Conservation (phyloP, 2,797 vertebrate genomes). For the Necrosyrtes monachus region DNA sequence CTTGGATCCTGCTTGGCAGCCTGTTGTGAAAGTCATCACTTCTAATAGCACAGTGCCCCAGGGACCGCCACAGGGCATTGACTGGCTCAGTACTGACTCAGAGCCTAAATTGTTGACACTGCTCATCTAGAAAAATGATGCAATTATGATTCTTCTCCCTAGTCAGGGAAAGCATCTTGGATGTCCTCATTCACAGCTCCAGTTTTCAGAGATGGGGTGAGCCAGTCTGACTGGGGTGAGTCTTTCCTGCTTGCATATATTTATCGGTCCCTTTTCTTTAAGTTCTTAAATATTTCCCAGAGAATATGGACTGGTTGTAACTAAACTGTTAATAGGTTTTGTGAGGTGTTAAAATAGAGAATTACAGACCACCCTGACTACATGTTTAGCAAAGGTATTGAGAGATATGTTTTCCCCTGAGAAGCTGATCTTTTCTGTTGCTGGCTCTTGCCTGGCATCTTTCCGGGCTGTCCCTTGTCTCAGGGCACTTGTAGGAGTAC, state of each 20-base stretch:
- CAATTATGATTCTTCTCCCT: background rate
- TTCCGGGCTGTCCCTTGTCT: background rate
- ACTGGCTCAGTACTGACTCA: constrained; percentile 8
- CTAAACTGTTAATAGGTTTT: background rate
- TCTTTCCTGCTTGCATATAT: background rate
- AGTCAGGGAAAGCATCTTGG: background rate
- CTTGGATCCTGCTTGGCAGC: background rate
- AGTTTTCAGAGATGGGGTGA: background rate
- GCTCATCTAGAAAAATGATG: background rate
- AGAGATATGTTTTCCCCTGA: background rate
- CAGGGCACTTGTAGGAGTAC: background rate
- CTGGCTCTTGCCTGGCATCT: background rate
- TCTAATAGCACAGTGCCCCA: background rate
- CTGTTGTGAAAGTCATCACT: constrained; percentile 38
- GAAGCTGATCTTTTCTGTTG: background rate
- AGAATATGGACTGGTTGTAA: background rate
- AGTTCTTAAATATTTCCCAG: background rate
- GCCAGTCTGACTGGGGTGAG: background rate
- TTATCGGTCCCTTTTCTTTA: background rate
- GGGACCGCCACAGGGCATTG: background rate
- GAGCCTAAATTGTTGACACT: background rate
- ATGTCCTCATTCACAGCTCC: background rate
- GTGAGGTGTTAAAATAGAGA: background rate
- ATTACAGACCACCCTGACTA: background rate
- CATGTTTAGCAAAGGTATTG: background rate